Evolutionary conservation across 2,888 invertebrate genomes (phyloP).

Genomic region (Thysanoteuthis rhombus): DNA sequence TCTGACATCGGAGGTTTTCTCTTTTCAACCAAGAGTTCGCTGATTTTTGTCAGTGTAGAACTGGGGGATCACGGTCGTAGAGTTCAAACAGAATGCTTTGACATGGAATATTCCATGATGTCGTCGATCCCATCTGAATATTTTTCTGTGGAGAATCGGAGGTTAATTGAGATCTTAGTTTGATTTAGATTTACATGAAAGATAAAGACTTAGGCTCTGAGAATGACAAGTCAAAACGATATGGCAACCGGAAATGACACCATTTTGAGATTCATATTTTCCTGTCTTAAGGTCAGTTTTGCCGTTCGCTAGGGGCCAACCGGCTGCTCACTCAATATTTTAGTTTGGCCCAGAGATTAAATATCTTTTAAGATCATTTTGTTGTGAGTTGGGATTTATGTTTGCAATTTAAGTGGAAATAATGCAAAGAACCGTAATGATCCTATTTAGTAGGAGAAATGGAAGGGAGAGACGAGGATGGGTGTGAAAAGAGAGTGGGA

Average conservation of each 20-base stretch:
- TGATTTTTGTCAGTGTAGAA: background rate
- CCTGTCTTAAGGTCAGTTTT: background rate
- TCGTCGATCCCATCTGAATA: background rate
- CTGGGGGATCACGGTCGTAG: background rate
- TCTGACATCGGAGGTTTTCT: no score
- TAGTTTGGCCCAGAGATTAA: background rate
- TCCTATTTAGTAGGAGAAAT: background rate
- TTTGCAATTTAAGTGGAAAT: background rate
- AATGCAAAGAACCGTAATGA: background rate
- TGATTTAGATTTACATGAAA: background rate
- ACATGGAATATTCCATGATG: background rate
- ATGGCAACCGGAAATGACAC: slow-evolving; percentile 12
- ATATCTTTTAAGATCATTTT: background rate
- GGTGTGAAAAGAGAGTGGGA: background rate
- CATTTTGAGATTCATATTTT: background rate
- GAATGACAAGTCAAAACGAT: background rate
- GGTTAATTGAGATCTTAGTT: background rate
- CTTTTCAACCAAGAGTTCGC: no score
- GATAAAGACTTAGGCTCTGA: background rate
- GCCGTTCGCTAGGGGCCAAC: background rate
- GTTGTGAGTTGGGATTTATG: background rate
- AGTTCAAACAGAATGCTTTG: background rate
- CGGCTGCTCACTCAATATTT: background rate
- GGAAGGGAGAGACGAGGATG: background rate
- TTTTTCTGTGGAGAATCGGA: background rate